Evolutionary conservation across 2,113 vertebrate genomes (phyloP).

Genomic region (Ancistrus triradiatus): DNA sequence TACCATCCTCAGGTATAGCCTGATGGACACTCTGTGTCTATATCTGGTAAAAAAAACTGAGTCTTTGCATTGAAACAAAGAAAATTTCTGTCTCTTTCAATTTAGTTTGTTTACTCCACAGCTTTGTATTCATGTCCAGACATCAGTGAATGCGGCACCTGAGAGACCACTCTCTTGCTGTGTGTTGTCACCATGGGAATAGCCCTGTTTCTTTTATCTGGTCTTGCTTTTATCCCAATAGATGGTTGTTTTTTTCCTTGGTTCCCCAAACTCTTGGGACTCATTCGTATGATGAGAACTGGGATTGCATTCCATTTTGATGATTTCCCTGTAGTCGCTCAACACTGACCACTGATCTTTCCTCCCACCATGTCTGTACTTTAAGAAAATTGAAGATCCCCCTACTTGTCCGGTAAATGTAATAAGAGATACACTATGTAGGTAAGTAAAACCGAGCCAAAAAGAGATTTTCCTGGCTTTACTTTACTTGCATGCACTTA

Average conservation of each 20-base stretch:
- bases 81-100: not conserved
- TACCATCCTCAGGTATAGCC: no score
- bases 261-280: conserved; percentile 1
- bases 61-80: conserved; percentile 27
- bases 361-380: not conserved
- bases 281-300: conserved; percentile 2
- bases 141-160: conserved; percentile 1
- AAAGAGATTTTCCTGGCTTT: not conserved
- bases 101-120: conserved; percentile 14
- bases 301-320: conserved; percentile 21
- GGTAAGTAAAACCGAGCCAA: not conserved
- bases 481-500: no score
- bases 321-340: conserved; percentile 25
- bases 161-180: not conserved
- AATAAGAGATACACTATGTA: not conserved
- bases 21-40: not conserved
- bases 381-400: conserved; percentile 5
- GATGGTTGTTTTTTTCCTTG: not conserved
- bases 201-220: conserved; percentile 8
- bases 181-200: conserved; percentile 2
- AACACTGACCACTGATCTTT: conserved; percentile 17
- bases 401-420: conserved; percentile 11
- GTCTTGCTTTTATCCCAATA: conserved; percentile 27
- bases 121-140: conserved; percentile 4
- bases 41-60: conserved; percentile 4